Evolutionary conservation across 2,888 invertebrate genomes (phyloP), one percentile per base, ranked within the genome.

Genomic region (Boloria euphrosyne): DNA sequence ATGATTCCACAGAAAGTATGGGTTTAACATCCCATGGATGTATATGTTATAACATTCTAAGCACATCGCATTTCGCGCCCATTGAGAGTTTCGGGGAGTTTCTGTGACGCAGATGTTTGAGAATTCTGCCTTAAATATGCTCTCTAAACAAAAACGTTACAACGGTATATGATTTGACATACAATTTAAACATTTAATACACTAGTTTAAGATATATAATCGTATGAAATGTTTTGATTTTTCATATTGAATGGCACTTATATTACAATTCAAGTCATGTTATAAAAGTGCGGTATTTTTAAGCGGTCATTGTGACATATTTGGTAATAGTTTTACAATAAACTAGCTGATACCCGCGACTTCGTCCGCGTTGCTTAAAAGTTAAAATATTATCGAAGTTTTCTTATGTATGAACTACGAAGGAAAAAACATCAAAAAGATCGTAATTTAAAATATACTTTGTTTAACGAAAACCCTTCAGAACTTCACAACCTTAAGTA

Each of bases 271-370:
- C 74, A 55, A 27, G 6, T 16, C 73, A 66, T 65, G 73, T 55
- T 49, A 38, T 38, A 38, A 38, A 17, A 52, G 55, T 60, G 66
- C 71, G 73, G 73, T 72, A 75, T 71, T 73, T 72, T 70, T 62
- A 60, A 67, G 66, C 59, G 68, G 65, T 67, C 67, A 51, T 62
- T 60, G 70, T 71, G 54, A 73, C 67, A 67, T 68, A 62, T 73
- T 71, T 70, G 69, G 66, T 68, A 69, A 62, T 44, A 54, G 38
- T 54, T 62, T 62, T 55, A 55, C 67, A 61, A 17, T 67, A 62
- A 67, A 14, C 13, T n/a, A n/a, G n/a, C n/a, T n/a, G n/a, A n/a
- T n/a, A n/a, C n/a, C n/a, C n/a, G n/a, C n/a, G n/a, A n/a, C n/a
- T n/a, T n/a, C n/a, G n/a, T n/a, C n/a, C n/a, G n/a, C n/a, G n/a